These are phyloP conservation scores for Aporophyla lueneburgensis DNA, from an alignment of 2,888 invertebrate species.

Conservation along the genomic window DNA sequence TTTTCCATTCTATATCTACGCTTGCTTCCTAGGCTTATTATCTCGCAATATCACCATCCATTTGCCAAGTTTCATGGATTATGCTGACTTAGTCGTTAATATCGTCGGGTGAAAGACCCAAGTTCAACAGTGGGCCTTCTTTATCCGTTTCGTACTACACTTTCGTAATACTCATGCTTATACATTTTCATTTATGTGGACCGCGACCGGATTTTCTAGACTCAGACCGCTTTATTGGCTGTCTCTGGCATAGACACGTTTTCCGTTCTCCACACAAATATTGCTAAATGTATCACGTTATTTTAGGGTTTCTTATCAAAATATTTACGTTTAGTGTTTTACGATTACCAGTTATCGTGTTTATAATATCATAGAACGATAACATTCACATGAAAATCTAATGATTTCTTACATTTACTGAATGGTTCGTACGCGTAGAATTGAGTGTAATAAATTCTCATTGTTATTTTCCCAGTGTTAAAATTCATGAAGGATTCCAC, in stretches of 20 bases:
- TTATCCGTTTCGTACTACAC: background rate
- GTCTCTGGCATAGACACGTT: conserved; percentile 42
- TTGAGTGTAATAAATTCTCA: conserved; percentile 32
- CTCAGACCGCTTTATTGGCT: conserved; percentile 47
- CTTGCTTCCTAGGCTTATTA: background rate
- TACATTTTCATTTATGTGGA: conserved; percentile 17
- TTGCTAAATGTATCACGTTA: conserved; percentile 26
- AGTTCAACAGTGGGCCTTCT: conserved; percentile 35
- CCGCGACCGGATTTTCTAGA: conserved; percentile 47
- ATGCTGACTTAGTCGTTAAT: background rate
- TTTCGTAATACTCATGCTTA: conserved; percentile 31
- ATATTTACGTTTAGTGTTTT: conserved; percentile 33
- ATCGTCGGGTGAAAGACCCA: background rate
- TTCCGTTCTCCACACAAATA: conserved; percentile 17
- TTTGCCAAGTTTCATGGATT: background rate
- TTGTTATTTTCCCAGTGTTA: conserved; percentile 37
- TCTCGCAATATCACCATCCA: background rate
- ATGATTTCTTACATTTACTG: conserved; percentile 21
- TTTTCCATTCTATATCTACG: background rate
- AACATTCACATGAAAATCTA: conserved; percentile 27
- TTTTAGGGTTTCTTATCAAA: conserved; percentile 27
- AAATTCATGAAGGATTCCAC: conserved; percentile 35
- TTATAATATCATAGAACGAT: conserved; percentile 23
- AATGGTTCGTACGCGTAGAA: conserved; percentile 14
- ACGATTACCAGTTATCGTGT: conserved; percentile 32